These are phyloP conservation scores for Hedya salicella DNA, from an alignment of 2,888 invertebrate genomes.

Conservation along the genomic window DNA sequence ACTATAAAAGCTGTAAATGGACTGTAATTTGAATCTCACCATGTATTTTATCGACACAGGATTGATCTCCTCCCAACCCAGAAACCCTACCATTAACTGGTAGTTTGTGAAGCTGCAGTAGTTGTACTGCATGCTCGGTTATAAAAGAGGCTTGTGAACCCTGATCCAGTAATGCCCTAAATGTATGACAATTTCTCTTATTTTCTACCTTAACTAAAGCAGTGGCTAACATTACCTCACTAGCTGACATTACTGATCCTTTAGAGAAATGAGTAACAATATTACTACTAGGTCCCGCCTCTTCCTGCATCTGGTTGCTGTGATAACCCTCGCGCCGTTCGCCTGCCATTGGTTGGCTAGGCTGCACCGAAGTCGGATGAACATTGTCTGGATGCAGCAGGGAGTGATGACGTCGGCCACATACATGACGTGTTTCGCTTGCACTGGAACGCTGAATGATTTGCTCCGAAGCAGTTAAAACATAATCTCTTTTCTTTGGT, in stretches of 20 bases:
- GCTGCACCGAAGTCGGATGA: conserved; percentile 21
- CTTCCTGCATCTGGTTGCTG: conserved; percentile 7
- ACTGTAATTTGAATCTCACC: conserved; percentile 38
- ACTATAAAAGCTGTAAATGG: conserved; percentile 29
- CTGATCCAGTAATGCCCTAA: no score
- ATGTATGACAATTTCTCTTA: conserved; percentile 18
- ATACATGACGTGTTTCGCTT: conserved; percentile 40
- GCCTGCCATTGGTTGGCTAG: not conserved
- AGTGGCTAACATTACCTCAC: conserved; percentile 43
- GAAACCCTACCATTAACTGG: conserved; percentile 40
- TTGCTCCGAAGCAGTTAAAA: conserved; percentile 44
- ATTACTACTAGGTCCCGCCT: conserved; percentile 30
- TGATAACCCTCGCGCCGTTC: not conserved
- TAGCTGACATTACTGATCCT: conserved; percentile 36
- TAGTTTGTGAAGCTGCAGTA: conserved; percentile 37
- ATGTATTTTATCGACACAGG: conserved; percentile 38
- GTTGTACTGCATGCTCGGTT: conserved; percentile 41
- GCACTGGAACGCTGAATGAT: conserved; percentile 43
- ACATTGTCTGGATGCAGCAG: conserved; percentile 43
- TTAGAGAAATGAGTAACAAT: conserved; percentile 39
- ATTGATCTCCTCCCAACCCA: conserved; percentile 41
- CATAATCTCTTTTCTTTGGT: conserved; percentile 41
- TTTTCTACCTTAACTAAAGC: conserved; percentile 43
- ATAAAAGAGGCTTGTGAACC: conserved; percentile 45
- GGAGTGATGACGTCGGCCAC: conserved; percentile 44